Percentiles rank a stretch among this genome's conserved stretches.
phyloP scores from a whole-genome alignment of 2,888 invertebrate species.

The Bombyx huttoni region DNA sequence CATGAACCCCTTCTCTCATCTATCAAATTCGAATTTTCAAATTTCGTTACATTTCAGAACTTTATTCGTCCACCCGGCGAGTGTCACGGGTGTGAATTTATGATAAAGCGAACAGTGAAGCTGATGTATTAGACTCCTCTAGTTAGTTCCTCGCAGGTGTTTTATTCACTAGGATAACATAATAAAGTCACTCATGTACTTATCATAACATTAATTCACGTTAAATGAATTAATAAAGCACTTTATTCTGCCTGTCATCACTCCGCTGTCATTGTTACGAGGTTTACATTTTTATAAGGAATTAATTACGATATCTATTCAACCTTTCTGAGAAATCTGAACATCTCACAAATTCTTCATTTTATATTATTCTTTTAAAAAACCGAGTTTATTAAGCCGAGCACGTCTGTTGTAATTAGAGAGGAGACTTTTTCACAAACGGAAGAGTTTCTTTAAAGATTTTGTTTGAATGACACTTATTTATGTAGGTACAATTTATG shows the following conservation, averaged over 20 bases:
- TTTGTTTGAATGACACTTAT: too few species aligned
- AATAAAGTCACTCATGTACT: constrained; percentile 5
- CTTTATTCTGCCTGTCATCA: not conserved
- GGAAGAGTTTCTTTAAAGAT: not conserved
- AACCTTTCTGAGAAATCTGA: not conserved
- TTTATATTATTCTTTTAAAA: not conserved
- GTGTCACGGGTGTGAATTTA: not conserved
- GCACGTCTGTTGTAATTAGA: not conserved
- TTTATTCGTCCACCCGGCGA: not conserved
- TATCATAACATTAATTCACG: constrained; percentile 2
- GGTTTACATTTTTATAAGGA: not conserved
- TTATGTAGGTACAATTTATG: not conserved
- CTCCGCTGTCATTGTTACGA: not conserved
- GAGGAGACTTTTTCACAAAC: not conserved
- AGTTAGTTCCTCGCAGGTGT: not conserved
- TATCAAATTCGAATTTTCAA: too few species aligned
- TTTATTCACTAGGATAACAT: constrained; percentile 1
- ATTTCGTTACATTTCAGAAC: too few species aligned
- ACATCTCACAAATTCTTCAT: not conserved
- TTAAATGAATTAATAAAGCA: not conserved
- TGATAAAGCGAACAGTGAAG: not conserved
- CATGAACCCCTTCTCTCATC: too few species aligned
- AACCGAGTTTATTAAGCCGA: not conserved
- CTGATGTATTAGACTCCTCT: not conserved
- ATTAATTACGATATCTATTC: not conserved